Evolutionary conservation across 1,140 invertebrate genomes (phyloP), one percentile per base, ranked within the genome.

Genomic region (Eumeta japonica): DNA sequence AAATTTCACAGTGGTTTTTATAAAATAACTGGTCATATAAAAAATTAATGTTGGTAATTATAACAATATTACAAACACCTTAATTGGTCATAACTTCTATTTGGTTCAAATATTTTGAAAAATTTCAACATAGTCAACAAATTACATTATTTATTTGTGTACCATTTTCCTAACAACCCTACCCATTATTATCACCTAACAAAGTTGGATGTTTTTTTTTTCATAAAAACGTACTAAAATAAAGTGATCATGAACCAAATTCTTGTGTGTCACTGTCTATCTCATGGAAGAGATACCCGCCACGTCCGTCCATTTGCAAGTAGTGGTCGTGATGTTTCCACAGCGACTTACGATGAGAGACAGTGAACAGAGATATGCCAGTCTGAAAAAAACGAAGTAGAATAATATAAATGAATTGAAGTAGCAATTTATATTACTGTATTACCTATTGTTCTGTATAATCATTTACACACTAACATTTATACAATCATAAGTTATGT

Each of bases 241-340:
- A 5, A n/a, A 1, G 9, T 7, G 44, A 64, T 86, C 81, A 97
- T 45, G 94, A 97, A 24, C 94, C 94, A 68, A 96, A 97, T 67
- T 96, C 89, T 66, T 89, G 83, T 3, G 92, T 94, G 20, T 88
- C 84, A 36, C 81, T 76, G 55, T 94, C 88, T 45, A 98, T 98
- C 35, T 79, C 76, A 39, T 84, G 87, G 62, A 94, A 98, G 44
- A 90, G 86, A 60, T 89, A 97, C 10, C 77, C 77, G 38, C 94
- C 94, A 49, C 91, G 79, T 1, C 95, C 95, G 77, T 97, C 94
- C 86, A 98, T 94, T 64, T 94, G 88, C 29, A 98, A 79, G 61
- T 90, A 95, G 72, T 90, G 95, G 81, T 97, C 93, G 67, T 98
- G 95, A 77, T 98, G 92, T 63, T 88, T 88, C 95, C 94, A 98